These are phyloP conservation scores for Caenorhabditis remanei DNA, from an alignment of 1,140 invertebrate species.

Conservation along the genomic window DNA sequence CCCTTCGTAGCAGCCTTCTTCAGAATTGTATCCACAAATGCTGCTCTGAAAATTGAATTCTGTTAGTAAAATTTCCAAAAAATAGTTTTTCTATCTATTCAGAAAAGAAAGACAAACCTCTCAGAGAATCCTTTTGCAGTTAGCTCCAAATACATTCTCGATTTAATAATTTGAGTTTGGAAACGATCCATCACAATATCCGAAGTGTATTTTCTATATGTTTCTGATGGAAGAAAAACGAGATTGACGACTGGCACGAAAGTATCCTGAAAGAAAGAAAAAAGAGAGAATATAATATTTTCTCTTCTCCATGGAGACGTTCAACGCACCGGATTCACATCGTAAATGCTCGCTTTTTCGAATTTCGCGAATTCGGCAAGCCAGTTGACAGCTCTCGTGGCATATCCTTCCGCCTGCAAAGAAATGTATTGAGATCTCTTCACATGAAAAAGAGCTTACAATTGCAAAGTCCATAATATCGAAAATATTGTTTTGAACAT, in stretches of 20 bases:
- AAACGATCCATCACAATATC: slow-evolving; percentile 65
- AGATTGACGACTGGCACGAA: slow-evolving; percentile 68
- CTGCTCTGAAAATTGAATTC: slow-evolving; percentile 20
- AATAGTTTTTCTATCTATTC: background rate
- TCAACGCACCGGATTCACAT: slow-evolving; percentile 61
- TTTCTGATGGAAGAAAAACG: slow-evolving; percentile 62
- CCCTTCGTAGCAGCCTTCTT: slow-evolving; percentile 19
- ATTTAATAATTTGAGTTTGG: slow-evolving; percentile 66
- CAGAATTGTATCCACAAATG: slow-evolving; percentile 56
- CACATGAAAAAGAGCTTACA: slow-evolving; percentile 8
- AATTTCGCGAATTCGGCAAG: slow-evolving; percentile 64
- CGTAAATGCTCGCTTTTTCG: slow-evolving; percentile 65
- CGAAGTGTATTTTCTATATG: slow-evolving; percentile 61
- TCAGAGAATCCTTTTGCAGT: slow-evolving; percentile 59
- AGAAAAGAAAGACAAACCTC: background rate
- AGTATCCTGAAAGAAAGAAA: slow-evolving; percentile 62
- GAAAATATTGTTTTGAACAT: slow-evolving; percentile 46
- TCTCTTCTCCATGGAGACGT: slow-evolving; percentile 1
- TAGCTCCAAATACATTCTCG: slow-evolving; percentile 67
- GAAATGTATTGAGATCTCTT: background rate
- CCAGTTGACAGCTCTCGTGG: slow-evolving; percentile 62
- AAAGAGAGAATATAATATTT: background rate
- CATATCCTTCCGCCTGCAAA: slow-evolving; percentile 60
- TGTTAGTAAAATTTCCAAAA: background rate
- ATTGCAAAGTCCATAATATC: slow-evolving; percentile 64